A percentile compares a stretch with the other conserved stretches of the same genome.
Conservation (phyloP, 2,888 invertebrate genomes). For the Agonopterix subpropinquella region DNA sequence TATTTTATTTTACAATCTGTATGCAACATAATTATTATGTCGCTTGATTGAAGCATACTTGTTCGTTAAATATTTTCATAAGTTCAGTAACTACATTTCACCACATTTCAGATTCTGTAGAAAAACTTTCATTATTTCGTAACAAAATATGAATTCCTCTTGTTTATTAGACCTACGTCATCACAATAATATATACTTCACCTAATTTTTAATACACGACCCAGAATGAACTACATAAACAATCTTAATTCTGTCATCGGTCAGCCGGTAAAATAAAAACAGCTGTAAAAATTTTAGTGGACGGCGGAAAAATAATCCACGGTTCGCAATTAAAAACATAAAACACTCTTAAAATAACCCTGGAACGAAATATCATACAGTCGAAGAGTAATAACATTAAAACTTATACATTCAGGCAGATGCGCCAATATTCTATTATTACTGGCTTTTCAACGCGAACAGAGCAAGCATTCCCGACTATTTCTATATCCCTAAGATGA, state of each 20-base stretch:
- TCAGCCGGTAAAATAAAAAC: slow-evolving; percentile 57
- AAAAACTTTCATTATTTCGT: no score
- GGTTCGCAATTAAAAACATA: slow-evolving; percentile 70
- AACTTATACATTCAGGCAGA: slow-evolving; percentile 68
- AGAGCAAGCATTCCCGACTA: slow-evolving; percentile 69
- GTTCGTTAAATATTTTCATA: no score
- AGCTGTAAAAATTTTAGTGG: slow-evolving; percentile 63
- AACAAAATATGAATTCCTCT: not conserved
- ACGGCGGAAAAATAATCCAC: slow-evolving; percentile 59
- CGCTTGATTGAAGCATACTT: no score
- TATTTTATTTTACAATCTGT: no score
- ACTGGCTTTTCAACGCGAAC: slow-evolving; percentile 69
- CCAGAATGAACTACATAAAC: slow-evolving; percentile 53
- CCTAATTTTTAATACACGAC: slow-evolving; percentile 54
- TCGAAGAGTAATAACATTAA: slow-evolving; percentile 67
- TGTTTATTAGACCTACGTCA: slow-evolving; percentile 23
- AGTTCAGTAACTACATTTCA: no score
- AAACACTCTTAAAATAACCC: slow-evolving; percentile 64
- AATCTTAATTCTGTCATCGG: slow-evolving; percentile 70
- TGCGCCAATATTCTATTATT: slow-evolving; percentile 75
- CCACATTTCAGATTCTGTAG: no score
- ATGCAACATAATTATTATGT: no score
- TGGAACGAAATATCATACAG: slow-evolving; percentile 59
- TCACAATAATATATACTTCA: slow-evolving; percentile 48
- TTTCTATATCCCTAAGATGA: slow-evolving; percentile 69